These are phyloP conservation scores for Platygyra sinensis DNA, from an alignment of 64 coral and sea anemone species.

Conservation along the genomic window DNA sequence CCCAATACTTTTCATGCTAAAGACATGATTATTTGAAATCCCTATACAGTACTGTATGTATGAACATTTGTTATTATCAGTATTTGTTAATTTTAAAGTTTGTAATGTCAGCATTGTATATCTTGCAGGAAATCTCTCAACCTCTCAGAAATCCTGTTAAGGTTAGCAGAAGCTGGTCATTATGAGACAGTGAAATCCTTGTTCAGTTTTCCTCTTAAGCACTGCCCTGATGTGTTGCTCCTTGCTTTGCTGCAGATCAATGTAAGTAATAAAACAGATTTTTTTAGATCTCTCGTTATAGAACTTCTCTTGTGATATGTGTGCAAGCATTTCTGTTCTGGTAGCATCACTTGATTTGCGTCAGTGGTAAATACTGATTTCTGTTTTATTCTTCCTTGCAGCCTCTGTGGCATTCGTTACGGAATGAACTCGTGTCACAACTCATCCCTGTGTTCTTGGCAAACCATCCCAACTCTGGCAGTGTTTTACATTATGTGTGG, in stretches of 20 bases:
- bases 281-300: not conserved
- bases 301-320: not conserved
- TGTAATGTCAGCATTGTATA: not conserved
- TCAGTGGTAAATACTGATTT: not conserved
- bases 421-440: conserved; percentile 80
- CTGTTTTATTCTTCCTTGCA: conserved; percentile 33
- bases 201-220: conserved; percentile 87
- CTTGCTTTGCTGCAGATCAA: conserved; percentile 96
- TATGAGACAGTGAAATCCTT: conserved; percentile 85
- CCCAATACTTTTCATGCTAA: no score
- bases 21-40: no score
- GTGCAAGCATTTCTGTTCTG: not conserved
- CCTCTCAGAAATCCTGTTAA: conserved; percentile 79
- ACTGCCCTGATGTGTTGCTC: conserved; percentile 92
- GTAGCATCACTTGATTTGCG: not conserved
- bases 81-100: not conserved
- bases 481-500: conserved; percentile 96
- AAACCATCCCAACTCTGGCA: conserved; percentile 95
- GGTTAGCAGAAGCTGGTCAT: conserved; percentile 90
- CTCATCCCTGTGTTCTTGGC: conserved; percentile 91
- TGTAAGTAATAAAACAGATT: conserved; percentile 51
- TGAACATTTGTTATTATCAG: not conserved
- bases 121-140: conserved; percentile 85
- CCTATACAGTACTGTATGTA: no score
- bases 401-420: conserved; percentile 84